Conservation (phyloP, 2,113 vertebrate genomes). For the Eidolon helvum region DNA sequence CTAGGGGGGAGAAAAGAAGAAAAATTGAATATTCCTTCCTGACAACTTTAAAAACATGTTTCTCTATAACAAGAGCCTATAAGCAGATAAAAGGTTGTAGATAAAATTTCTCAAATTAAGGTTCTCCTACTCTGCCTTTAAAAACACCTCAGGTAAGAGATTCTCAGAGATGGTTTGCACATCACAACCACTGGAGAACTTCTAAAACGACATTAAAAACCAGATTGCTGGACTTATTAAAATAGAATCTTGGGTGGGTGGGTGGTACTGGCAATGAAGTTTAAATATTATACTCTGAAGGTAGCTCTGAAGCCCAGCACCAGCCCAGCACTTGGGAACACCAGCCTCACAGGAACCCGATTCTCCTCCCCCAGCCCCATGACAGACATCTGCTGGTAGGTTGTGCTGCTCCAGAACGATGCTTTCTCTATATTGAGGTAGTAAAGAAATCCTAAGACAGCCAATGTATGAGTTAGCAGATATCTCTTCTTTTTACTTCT, state of each 20-base stretch:
- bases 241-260: neutral
- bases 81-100: neutral
- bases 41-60: neutral
- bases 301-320: neutral
- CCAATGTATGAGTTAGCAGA: neutral
- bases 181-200: neutral
- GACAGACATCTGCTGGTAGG: neutral
- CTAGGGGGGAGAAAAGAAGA: conserved; percentile 79
- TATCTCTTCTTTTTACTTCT: neutral
- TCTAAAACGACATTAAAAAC: neutral
- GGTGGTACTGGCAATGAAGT: neutral
- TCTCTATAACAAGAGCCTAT: neutral
- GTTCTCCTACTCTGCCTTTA: neutral
- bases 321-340: neutral
- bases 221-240: neutral
- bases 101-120: neutral
- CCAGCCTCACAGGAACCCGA: neutral
- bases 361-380: neutral
- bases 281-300: neutral
- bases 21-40: conserved; percentile 12
- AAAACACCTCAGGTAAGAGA: neutral
- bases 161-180: neutral
- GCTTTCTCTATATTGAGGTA: neutral
- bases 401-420: neutral
- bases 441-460: neutral